Evolutionary conservation across 2,888 invertebrate species (phyloP).

Genomic region (Ochropleura leucogaster): DNA sequence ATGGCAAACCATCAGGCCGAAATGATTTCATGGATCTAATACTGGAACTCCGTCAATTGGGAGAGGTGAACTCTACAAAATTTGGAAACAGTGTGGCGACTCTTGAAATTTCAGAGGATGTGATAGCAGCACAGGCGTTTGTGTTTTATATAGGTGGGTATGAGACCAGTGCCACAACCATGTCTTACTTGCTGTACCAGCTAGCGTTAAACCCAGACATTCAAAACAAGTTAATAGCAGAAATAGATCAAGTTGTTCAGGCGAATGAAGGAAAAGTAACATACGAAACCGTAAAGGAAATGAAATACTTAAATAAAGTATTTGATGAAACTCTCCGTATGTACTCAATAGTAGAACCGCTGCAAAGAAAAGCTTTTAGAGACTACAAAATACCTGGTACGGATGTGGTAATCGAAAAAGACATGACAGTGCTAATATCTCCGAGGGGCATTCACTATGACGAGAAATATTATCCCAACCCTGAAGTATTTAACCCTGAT

Average conservation of each 20-base stretch:
- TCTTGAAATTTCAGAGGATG: slow-evolving; percentile 73
- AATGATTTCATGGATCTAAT: slow-evolving; percentile 78
- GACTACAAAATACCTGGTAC: slow-evolving; percentile 79
- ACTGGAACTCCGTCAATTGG: slow-evolving; percentile 70
- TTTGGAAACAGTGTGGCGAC: slow-evolving; percentile 57
- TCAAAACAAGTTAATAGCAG: slow-evolving; percentile 76
- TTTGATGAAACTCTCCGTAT: slow-evolving; percentile 81
- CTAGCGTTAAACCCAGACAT: slow-evolving; percentile 73
- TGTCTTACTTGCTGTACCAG: slow-evolving; percentile 71
- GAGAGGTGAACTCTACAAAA: slow-evolving; percentile 61
- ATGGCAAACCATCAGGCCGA: slow-evolving; percentile 68
- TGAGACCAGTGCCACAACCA: slow-evolving; percentile 83
- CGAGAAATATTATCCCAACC: slow-evolving; percentile 80
- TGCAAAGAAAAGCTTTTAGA: slow-evolving; percentile 75
- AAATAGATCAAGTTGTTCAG: slow-evolving; percentile 74
- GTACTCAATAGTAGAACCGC: slow-evolving; percentile 81
- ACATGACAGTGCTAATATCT: slow-evolving; percentile 74
- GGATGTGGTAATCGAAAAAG: slow-evolving; percentile 76
- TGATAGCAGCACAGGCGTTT: slow-evolving; percentile 82
- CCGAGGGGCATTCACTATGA: slow-evolving; percentile 81
- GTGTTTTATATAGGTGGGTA: slow-evolving; percentile 84
- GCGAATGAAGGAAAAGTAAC: slow-evolving; percentile 75
- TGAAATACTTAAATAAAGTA: slow-evolving; percentile 80
- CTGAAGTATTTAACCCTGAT: slow-evolving; percentile 85
- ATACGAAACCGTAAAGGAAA: slow-evolving; percentile 78